Conservation (phyloP, 2,888 invertebrate species). For the Dyspetes luteomarginatus region DNA sequence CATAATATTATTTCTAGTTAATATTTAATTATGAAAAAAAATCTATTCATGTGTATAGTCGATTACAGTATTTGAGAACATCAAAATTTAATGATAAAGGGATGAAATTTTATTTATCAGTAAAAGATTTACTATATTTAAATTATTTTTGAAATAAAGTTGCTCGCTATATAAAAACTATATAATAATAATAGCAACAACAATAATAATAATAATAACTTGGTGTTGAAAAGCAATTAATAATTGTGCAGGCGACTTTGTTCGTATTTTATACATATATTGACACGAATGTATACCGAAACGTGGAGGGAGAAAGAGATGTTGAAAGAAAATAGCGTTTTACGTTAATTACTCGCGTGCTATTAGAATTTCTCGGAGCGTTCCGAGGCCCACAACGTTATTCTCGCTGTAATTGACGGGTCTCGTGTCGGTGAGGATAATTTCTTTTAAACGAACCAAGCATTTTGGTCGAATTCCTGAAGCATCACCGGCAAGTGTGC, state of each 20-base stretch:
- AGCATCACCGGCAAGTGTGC: slow-evolving; percentile 62
- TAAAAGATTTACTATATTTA: not conserved
- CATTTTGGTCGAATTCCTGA: slow-evolving; percentile 61
- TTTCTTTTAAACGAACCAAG: slow-evolving; percentile 61
- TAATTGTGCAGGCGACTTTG: not conserved
- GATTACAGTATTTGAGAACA: not conserved
- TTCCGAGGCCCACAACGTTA: slow-evolving; percentile 17
- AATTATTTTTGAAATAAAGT: not conserved
- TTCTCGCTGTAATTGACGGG: slow-evolving; percentile 58
- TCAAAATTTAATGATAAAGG: not conserved
- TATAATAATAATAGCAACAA: too few relatives aligned
- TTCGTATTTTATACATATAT: not conserved
- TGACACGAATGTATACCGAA: not conserved
- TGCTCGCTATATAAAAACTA: too few relatives aligned
- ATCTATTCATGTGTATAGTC: too few relatives aligned
- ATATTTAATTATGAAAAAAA: too few relatives aligned
- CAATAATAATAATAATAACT: not conserved
- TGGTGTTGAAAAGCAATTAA: slow-evolving; percentile 3
- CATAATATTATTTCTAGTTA: too few relatives aligned
- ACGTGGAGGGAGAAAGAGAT: not conserved
- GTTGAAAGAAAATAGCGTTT: slow-evolving; percentile 16
- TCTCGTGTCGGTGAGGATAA: slow-evolving; percentile 58
- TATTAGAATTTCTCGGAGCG: slow-evolving; percentile 56
- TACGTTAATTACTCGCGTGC: slow-evolving; percentile 61
- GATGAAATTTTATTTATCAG: not conserved